Evolutionary conservation across 2,113 vertebrate genomes (phyloP), one percentile per base, ranked within the genome.

Genomic region (Ornithorhynchus anatinus): DNA sequence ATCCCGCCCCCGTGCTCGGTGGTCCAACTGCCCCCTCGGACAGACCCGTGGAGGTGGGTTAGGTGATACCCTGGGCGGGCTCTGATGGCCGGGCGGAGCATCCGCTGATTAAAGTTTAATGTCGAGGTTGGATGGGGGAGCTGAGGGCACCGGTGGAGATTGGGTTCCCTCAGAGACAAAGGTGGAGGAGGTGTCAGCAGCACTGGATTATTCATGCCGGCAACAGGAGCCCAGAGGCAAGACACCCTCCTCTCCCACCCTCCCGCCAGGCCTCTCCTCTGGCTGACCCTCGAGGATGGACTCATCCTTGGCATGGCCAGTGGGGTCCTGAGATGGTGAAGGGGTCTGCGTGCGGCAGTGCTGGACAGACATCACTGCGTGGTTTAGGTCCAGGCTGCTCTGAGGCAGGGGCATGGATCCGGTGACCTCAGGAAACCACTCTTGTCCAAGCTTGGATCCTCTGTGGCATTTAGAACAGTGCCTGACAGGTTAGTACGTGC

Each of bases 51-150:
- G 27, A 50, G 45, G 44, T n/a, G 8, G 25, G 7, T 27, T 29
- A 27, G 7, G 4, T 10, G 45, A 10, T 23, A 29, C 47, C 47
- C 47, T 17, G 47, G 25, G 47, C 25, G 16, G 23, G 23, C 25
- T 17, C 44, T 8, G n/a, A 7, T 57, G 59, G 50, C 61, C 50
- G n/a, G n/a, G 43, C 40, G 8, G 43, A 66, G 40, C 25, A 22
- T 77, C 19, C 4, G 43, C 44, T 32, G 57, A 73, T 87, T 80
- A 84, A 84, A 87, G 33, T 78, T 84, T 87, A 80, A 84, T 70
- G 61, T 16, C 17, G 54, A 19, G 59, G 15, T 16, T 40, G 69
- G 47, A 0, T 13, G 39, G 59, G 50, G 16, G 11, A 31, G 11
- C 15, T 27, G 6, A 23, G 19, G 47, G 29, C 22, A 29, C 27